A percentile compares a stretch with the other conserved stretches of the same genome.
Conservation (phyloP, 2,888 invertebrate genomes). For the Oligia fasciuncula region DNA sequence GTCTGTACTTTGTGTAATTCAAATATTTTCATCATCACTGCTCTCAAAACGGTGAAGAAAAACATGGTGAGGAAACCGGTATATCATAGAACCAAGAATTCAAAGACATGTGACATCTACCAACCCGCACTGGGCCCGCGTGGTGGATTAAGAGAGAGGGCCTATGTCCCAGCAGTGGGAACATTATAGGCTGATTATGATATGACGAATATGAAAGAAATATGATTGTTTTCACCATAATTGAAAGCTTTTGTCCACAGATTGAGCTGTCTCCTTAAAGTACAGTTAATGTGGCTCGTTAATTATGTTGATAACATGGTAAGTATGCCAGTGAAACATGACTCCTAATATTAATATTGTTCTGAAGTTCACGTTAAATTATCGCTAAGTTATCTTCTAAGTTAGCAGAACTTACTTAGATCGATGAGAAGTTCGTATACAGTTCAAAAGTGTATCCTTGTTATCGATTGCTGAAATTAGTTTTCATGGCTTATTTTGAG, state of each 20-base stretch:
- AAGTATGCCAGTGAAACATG: slow-evolving; percentile 16
- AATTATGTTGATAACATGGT: background rate
- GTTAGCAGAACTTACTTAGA: slow-evolving; percentile 17
- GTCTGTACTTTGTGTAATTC: background rate
- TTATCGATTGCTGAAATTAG: slow-evolving; percentile 25
- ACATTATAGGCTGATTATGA: background rate
- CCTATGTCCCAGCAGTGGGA: background rate
- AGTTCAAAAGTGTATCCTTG: slow-evolving; percentile 33
- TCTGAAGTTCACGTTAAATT: slow-evolving; percentile 28
- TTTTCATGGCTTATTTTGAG: background rate
- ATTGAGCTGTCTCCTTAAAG: background rate
- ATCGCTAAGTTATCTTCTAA: slow-evolving; percentile 25
- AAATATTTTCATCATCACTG: slow-evolving; percentile 1
- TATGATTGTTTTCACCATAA: background rate
- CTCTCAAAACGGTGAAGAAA: background rate
- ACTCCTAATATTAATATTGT: slow-evolving; percentile 37
- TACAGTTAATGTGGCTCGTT: background rate
- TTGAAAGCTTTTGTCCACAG: background rate
- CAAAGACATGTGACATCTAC: background rate
- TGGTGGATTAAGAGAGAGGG: background rate
- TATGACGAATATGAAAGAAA: background rate
- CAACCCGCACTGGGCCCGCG: background rate
- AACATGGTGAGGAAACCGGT: background rate
- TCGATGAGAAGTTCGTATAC: slow-evolving; percentile 22
- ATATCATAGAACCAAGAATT: background rate